These are phyloP conservation scores for Urocitellus parryii DNA, from an alignment of 2,113 vertebrate species.

Conservation along the genomic window DNA sequence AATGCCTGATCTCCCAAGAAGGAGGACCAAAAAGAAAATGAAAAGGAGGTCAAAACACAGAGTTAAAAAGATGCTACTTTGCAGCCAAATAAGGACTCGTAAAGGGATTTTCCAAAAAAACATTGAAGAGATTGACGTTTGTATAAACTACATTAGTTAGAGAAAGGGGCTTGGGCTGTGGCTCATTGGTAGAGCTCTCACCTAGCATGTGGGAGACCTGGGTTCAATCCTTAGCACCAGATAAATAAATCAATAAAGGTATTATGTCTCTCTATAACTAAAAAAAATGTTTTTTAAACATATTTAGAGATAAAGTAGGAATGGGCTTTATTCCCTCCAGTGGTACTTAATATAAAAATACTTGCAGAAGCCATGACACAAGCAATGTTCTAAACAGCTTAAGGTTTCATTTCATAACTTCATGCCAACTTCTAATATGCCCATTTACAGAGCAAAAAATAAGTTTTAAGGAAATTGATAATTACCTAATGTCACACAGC, in stretches of 20 bases:
- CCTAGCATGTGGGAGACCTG: too few species aligned
- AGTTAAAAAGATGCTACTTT: not conserved
- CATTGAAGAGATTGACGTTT: not conserved
- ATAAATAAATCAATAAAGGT: too few species aligned
- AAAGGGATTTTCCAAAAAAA: not conserved
- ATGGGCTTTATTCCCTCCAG: not conserved
- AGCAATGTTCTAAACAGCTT: not conserved
- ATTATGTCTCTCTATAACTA: too few species aligned
- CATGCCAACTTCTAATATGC: accelerated
- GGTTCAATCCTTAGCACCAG: too few species aligned
- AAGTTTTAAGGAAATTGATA: not conserved
- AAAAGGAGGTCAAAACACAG: not conserved
- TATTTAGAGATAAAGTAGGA: not conserved
- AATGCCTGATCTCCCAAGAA: not conserved
- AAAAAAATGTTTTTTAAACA: not conserved
- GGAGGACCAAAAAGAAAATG: not conserved
- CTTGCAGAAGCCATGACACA: not conserved
- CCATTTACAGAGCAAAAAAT: not conserved
- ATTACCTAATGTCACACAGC: not conserved
- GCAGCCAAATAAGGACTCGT: not conserved
- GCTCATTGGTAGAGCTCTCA: too few species aligned
- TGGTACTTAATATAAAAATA: not conserved
- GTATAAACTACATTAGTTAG: too few species aligned
- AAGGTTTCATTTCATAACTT: not conserved
- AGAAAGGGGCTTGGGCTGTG: too few species aligned